These are phyloP conservation scores for Bos indicus DNA, from an alignment of 2,113 vertebrate genomes.

Conservation along the genomic window DNA sequence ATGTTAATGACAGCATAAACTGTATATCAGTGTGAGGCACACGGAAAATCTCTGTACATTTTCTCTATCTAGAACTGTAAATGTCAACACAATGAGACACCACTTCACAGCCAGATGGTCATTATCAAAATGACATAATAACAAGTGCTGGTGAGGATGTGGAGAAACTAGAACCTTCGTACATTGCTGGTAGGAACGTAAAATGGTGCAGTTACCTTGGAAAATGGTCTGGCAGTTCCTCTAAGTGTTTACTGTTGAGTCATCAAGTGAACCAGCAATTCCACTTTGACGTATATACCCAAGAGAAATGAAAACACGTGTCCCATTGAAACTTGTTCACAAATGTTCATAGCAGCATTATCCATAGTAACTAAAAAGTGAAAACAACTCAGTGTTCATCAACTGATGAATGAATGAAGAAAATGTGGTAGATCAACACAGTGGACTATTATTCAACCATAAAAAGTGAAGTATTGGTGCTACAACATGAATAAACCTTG, in stretches of 20 bases:
- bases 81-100: background rate
- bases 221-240: background rate
- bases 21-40: background rate
- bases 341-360: background rate
- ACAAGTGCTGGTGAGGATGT: background rate
- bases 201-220: background rate
- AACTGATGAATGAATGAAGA: background rate
- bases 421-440: background rate
- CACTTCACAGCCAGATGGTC: background rate
- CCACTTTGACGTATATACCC: background rate
- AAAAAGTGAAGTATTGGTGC: background rate
- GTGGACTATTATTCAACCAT: background rate
- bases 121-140: background rate
- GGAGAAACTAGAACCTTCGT: background rate
- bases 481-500: background rate
- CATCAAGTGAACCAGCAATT: background rate
- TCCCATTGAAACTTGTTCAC: background rate
- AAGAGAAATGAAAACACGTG: slow-evolving; percentile 21
- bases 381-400: background rate
- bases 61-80: background rate
- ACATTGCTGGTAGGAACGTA: background rate
- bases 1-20: background rate
- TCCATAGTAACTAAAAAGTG: background rate
- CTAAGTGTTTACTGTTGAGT: background rate
- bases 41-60: background rate